Evolutionary conservation across 1,140 invertebrate species (phyloP).

Genomic region (Leptinotarsa lineolata): DNA sequence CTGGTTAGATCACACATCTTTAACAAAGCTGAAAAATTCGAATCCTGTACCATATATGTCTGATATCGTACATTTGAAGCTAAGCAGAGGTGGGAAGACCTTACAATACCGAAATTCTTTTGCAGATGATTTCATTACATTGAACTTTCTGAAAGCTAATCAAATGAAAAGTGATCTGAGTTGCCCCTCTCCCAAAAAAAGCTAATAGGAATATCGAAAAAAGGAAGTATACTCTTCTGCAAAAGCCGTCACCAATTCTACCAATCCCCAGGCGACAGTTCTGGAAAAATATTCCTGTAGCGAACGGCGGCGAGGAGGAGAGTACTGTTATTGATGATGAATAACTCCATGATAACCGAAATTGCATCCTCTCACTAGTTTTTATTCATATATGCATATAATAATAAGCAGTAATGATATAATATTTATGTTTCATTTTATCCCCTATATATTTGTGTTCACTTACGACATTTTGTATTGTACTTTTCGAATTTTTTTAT

Average conservation of each 20-base stretch:
- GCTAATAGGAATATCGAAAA: conserved; percentile 13
- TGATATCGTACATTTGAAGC: conserved; percentile 21
- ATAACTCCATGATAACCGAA: conserved; percentile 12
- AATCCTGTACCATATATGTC: conserved; percentile 16
- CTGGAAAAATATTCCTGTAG: conserved; percentile 20
- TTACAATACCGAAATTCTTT: conserved; percentile 18
- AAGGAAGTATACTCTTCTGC: conserved; percentile 17
- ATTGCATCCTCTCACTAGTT: background rate
- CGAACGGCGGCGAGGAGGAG: conserved; percentile 18
- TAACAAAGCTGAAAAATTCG: conserved; percentile 13
- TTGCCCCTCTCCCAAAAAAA: conserved; percentile 6
- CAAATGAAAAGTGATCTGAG: background rate
- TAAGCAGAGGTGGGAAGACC: background rate
- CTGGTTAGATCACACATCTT: conserved; percentile 21
- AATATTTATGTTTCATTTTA: conserved; percentile 18
- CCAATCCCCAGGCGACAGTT: conserved; percentile 17
- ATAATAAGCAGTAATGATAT: conserved; percentile 12
- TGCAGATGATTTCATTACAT: conserved; percentile 15
- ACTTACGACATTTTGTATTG: conserved; percentile 13
- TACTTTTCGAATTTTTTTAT: conserved; percentile 14
- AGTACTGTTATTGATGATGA: conserved; percentile 4
- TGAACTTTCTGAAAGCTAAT: conserved; percentile 23
- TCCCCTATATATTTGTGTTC: conserved; percentile 13
- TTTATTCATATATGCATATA: conserved; percentile 14
- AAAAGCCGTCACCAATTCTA: conserved; percentile 15